phyloP scores from a whole-genome alignment of 2,797 vertebrate species.

The Rhynchotus rufescens region DNA sequence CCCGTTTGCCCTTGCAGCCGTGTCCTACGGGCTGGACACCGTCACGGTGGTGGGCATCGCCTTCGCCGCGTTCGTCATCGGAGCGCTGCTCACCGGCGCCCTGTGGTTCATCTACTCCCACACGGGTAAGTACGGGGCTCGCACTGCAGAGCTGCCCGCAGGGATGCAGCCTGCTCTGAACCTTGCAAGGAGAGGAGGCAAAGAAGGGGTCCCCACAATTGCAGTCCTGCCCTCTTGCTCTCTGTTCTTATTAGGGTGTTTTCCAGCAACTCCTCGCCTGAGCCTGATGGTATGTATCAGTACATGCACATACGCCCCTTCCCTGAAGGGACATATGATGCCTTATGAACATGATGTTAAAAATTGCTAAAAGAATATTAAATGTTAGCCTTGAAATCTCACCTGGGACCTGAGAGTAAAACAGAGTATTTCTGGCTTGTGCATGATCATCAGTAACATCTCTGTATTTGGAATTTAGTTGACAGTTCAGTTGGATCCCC shows the following conservation, averaged over 20 bases:
- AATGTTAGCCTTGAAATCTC: background rate
- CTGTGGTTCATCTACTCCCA: conserved; percentile 98
- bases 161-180: fast-evolving
- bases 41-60: conserved; percentile 94
- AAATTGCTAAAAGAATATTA: background rate
- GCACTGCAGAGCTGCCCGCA: background rate
- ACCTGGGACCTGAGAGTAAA: background rate
- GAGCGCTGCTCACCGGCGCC: conserved; percentile 93
- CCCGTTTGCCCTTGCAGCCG: conserved; percentile 68
- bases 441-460: background rate
- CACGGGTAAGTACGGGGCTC: conserved; percentile 86
- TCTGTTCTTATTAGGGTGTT: background rate
- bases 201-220: background rate
- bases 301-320: background rate
- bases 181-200: background rate
- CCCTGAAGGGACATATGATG: background rate
- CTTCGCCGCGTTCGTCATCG: conserved; percentile 94
- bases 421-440: background rate
- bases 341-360: background rate
- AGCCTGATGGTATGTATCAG: background rate
- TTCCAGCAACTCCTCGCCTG: background rate
- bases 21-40: conserved; percentile 88
- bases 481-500: background rate
- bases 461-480: background rate
- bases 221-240: background rate